phyloP scores from a whole-genome alignment of 2,888 invertebrate species.

The Aleiodes leptofemur region DNA sequence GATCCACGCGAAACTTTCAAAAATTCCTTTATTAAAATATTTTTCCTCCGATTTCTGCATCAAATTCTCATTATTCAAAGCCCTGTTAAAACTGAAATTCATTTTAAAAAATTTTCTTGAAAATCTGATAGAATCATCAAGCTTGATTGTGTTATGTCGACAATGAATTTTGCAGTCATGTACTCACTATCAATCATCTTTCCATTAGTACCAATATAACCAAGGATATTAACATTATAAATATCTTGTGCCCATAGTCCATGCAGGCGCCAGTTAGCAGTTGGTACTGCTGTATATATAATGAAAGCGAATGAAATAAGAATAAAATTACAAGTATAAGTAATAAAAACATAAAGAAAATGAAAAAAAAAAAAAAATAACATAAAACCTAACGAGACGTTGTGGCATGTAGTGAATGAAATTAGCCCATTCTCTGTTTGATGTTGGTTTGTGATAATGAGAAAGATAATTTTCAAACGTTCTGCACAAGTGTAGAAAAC shows the following conservation, averaged over 20 bases:
- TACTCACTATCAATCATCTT: conserved; percentile 25
- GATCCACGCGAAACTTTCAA: too few relatives aligned
- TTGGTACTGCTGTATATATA: conserved; percentile 10
- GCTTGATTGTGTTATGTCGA: not conserved
- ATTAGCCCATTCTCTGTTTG: not conserved
- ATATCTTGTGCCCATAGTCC: conserved; percentile 11
- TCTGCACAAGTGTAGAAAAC: not conserved
- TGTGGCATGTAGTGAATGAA: conserved; percentile 7
- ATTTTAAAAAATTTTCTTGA: too few relatives aligned
- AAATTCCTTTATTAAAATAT: not conserved
- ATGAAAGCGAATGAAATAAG: not conserved
- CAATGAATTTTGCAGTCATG: conserved; percentile 27
- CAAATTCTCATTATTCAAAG: too few relatives aligned
- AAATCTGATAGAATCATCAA: conserved; percentile 3
- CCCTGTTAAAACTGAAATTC: too few relatives aligned
- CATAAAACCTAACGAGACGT: not conserved
- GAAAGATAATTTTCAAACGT: conserved; percentile 17
- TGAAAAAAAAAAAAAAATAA: too few relatives aligned
- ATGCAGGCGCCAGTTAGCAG: conserved; percentile 23
- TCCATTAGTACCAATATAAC: conserved; percentile 24
- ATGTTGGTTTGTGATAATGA: conserved; percentile 32
- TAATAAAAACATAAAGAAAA: not conserved
- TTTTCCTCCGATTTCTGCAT: not conserved
- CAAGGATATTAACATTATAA: conserved; percentile 16
- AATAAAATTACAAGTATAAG: conserved; percentile 9